Base-by-base conservation (phyloP, 2,113 vertebrate genomes). In the Bambusicola thoracicus region DNA sequence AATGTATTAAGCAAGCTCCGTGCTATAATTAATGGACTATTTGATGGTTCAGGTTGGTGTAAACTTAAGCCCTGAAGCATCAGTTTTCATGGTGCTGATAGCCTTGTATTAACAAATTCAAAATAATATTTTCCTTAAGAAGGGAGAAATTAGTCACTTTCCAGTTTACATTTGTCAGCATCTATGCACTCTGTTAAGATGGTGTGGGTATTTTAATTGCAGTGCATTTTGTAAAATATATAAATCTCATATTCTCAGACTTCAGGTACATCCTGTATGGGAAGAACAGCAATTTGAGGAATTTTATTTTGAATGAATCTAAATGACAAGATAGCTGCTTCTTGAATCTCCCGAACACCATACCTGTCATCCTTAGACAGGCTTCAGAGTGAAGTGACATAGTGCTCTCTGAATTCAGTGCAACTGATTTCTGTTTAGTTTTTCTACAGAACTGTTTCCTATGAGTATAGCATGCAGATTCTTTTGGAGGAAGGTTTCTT, bases 291-390 rank as follows among this genome's bases (percentile, higher is more conserved):
- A 69, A 6, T 81, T 76, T 89, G 41, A 76, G 22, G 24, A 85
- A 75, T 9, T 81, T 30, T 43, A 8, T 81, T 87, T 94, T 73
- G 65, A 82, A 80, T 69, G 3, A 77, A 55, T 87, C 19, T 40
- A 32, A 89, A 83, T 91, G 14, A 43, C 15, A 67, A 63, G 29
- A 43, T 46, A 82, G 10, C 13, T 84, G 10, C 13, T 84, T 75
- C 25, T 58, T 79, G 27, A 22, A 80, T 82, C 56, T 89, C 18
- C 25, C 24, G 34, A 70, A 59, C 79, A 82, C 73, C 34, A 41
- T 34, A 43, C 22, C 21, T 87, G 49, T 85, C 56, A 83, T 69
- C 8, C 4, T 44, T 43, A 79, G 14, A 34, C 36, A 58, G 25
- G 92, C 95, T 73, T 76, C 24, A 34, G 58, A 70, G 40, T 56